These are phyloP conservation scores for Prinia subflava DNA, from an alignment of 2,113 vertebrate species.

Conservation along the genomic window DNA sequence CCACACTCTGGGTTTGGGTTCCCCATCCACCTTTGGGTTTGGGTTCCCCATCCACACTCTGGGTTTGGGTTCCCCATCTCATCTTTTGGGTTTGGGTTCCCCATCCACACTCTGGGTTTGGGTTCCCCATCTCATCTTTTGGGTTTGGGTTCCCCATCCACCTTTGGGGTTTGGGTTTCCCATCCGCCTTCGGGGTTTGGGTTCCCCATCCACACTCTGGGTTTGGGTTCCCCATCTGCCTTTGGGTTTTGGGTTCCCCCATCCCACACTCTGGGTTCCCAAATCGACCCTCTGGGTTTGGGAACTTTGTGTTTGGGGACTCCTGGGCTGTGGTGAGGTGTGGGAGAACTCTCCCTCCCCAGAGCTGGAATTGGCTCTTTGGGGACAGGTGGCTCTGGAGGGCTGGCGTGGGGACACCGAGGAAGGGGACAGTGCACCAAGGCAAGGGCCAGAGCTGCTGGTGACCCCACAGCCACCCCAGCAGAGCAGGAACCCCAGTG, in stretches of 20 bases:
- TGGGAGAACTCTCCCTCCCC: neutral
- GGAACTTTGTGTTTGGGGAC: fast-evolving
- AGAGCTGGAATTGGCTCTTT: neutral
- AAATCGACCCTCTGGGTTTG: neutral
- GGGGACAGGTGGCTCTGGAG: neutral
- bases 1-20: neutral
- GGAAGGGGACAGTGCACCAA: neutral
- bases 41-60: neutral
- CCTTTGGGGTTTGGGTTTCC: neutral
- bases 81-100: neutral
- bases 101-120: fast-evolving
- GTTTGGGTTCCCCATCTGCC: neutral
- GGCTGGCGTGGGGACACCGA: neutral
- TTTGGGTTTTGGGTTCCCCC: neutral
- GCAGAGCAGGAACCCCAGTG: neutral
- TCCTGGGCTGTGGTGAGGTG: neutral
- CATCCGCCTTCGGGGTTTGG: neutral
- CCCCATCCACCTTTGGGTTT: neutral
- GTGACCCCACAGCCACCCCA: neutral
- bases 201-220: fast-evolving
- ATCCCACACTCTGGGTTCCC: neutral
- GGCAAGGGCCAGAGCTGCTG: neutral
- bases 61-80: neutral
- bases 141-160: neutral
- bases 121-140: fast-evolving